Evolutionary conservation across 1,140 invertebrate species (phyloP).

Genomic region (Heterodera carotae): DNA sequence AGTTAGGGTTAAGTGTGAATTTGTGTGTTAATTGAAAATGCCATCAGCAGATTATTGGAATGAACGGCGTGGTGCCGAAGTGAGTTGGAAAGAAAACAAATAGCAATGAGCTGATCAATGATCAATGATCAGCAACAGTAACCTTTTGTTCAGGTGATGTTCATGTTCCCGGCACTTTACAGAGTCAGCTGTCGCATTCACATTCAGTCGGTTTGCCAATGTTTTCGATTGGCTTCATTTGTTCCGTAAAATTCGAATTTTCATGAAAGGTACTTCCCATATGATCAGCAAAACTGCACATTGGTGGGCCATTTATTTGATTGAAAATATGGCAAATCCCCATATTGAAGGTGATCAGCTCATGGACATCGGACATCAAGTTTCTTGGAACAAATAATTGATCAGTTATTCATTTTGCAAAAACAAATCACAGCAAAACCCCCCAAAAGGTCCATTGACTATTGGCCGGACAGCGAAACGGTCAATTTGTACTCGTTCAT

Average conservation of each 20-base stretch:
- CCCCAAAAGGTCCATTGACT: constrained; percentile 59
- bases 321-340: too few relatives aligned
- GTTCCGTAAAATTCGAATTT: not conserved
- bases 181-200: constrained; percentile 62
- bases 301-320: constrained; percentile 24
- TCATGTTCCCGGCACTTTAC: constrained; percentile 65
- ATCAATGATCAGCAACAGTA: not conserved
- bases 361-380: constrained; percentile 60
- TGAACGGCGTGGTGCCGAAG: constrained; percentile 55
- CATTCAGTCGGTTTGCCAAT: constrained; percentile 46
- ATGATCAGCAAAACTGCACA: constrained; percentile 64
- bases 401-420: not conserved
- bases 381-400: not conserved
- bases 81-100: not conserved
- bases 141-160: constrained; percentile 54
- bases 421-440: not conserved
- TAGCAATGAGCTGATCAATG: not conserved
- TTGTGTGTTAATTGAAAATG: not conserved
- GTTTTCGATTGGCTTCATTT: not conserved
- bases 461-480: constrained; percentile 56
- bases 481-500: constrained; percentile 65
- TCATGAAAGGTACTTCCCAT: constrained; percentile 59
- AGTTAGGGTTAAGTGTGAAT: not conserved
- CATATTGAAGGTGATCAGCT: constrained; percentile 51
- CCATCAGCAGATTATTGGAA: constrained; percentile 65